These are phyloP conservation scores for Yponomeuta cagnagella DNA, from an alignment of 2,888 invertebrate species.

Conservation along the genomic window DNA sequence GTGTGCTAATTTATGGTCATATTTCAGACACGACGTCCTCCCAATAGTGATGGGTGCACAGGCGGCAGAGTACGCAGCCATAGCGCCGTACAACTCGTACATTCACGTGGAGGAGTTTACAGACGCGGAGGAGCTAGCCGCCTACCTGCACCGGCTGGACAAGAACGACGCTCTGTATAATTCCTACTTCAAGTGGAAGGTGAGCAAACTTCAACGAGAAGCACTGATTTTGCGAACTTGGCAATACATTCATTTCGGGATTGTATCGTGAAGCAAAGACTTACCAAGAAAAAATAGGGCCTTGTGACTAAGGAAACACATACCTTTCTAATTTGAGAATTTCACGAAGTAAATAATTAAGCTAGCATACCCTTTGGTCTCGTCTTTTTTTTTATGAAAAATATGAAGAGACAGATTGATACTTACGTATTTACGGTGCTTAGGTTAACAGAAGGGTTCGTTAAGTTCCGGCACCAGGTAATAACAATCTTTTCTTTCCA, in stretches of 20 bases:
- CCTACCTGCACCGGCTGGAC: constrained; percentile 89
- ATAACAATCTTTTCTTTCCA: neutral
- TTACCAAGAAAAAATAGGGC: too few species aligned
- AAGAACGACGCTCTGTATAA: constrained; percentile 93
- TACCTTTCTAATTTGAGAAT: too few species aligned
- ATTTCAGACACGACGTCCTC: constrained; percentile 79
- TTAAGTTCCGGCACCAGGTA: neutral
- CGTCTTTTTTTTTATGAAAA: too few species aligned
- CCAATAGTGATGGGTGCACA: constrained; percentile 98
- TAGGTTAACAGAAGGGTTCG: too few species aligned
- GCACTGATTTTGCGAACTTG: too few species aligned
- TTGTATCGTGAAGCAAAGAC: too few species aligned
- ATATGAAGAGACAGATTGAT: too few species aligned
- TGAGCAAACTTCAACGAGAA: constrained; percentile 23
- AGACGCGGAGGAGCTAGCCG: constrained; percentile 89
- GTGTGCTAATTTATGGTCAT: neutral
- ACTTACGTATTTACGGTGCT: too few species aligned
- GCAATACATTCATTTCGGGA: too few species aligned
- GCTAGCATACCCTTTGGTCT: too few species aligned
- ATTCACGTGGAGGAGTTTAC: constrained; percentile 97
- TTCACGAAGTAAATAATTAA: too few species aligned
- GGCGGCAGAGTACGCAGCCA: constrained; percentile 91
- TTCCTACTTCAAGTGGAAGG: constrained; percentile 95
- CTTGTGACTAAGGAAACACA: too few species aligned
- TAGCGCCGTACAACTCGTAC: constrained; percentile 93